Base-by-base conservation (phyloP, 2,888 invertebrate genomes). In the Clitarchus hookeri region DNA sequence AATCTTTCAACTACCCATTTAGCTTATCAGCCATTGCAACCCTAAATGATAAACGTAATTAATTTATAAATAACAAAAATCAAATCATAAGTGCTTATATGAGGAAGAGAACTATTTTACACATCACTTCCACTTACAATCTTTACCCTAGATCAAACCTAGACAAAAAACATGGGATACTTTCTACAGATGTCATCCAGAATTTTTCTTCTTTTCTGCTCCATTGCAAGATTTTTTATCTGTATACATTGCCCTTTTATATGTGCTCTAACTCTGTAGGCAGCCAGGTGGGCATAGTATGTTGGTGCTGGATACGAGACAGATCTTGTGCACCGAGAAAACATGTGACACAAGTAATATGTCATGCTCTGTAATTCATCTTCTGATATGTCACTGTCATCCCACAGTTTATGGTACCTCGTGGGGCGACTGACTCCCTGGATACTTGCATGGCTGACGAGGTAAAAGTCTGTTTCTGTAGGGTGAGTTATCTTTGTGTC, bases 261-360 rank as follows among this genome's bases (percentile, higher is more conserved):
- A 88, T 93, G 93, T 26, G 91, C 91, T 86, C 93, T 91, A 0
- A 93, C 97, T n/a, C 97, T 93, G 85, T 95, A 94, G 19, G 97
- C 97, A 23, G 96, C 97, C 84, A 97, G 93, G 92, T 97, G 97
- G 23, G 97, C 97, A 91, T 97, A 96, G 91, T 97, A 97, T 0
- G 97, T 97, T 0, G 97, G 97, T 2, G 97, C 96, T 9, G 97
- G 97, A 92, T 97, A 97, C 23, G 96, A 97, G 0, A 97, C 97
- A 79, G 97, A 92, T 89, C 97, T 93, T 88, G 95, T 95, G 90
- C 98, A 98, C 9, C 98, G 94, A 0, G 96, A 94, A 92, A 96
- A 98, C 92, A 97, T 92, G 90, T 98, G 97, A 90, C 98, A 98
- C 84, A 98, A 91, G 90, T 96, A 95, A 91, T 95, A 97, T 0